Percentiles rank a stretch among this genome's conserved stretches.
These are phyloP conservation scores for Acrocera orbiculus DNA, from an alignment of 2,888 invertebrate genomes.

Conservation along the genomic window DNA sequence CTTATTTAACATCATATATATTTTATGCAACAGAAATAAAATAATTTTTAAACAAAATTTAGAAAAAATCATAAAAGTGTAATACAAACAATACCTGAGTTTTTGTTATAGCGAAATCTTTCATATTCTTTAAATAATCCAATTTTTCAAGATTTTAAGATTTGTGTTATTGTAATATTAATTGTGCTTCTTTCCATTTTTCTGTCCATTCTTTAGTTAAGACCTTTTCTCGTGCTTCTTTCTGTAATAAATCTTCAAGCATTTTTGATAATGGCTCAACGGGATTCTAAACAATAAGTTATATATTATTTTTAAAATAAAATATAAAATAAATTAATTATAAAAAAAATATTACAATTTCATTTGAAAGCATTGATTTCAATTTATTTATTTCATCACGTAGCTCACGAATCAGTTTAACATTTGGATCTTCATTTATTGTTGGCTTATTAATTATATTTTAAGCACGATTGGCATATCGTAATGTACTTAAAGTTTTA, in stretches of 20 bases:
- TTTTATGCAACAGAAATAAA: no score
- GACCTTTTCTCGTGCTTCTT: slow-evolving; percentile 77
- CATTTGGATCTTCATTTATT: slow-evolving; percentile 79
- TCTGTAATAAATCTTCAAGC: slow-evolving; percentile 69
- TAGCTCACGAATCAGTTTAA: slow-evolving; percentile 68
- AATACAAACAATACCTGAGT: no score
- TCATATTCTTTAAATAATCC: no score
- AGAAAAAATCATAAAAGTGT: no score
- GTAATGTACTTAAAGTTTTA: slow-evolving; percentile 67
- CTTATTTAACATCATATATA: no score
- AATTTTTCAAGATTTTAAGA: no score
- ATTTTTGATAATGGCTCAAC: slow-evolving; percentile 45
- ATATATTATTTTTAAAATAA: background rate
- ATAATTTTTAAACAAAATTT: no score
- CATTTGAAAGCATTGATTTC: slow-evolving; percentile 52
- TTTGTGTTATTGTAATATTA: slow-evolving; percentile 73
- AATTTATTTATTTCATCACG: slow-evolving; percentile 71
- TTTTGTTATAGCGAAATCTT: no score
- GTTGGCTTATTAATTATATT: slow-evolving; percentile 83
- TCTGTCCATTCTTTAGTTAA: slow-evolving; percentile 86
- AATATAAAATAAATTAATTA: background rate
- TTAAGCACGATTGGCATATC: slow-evolving; percentile 79
- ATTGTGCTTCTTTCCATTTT: slow-evolving; percentile 82
- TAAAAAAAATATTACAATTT: slow-evolving; percentile 32
- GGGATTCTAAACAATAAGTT: slow-evolving; percentile 35